Percentiles rank a stretch among this genome's conserved stretches.
phyloP scores from a whole-genome alignment of 2,113 vertebrate genomes.

The Cynoglossus semilaevis region DNA sequence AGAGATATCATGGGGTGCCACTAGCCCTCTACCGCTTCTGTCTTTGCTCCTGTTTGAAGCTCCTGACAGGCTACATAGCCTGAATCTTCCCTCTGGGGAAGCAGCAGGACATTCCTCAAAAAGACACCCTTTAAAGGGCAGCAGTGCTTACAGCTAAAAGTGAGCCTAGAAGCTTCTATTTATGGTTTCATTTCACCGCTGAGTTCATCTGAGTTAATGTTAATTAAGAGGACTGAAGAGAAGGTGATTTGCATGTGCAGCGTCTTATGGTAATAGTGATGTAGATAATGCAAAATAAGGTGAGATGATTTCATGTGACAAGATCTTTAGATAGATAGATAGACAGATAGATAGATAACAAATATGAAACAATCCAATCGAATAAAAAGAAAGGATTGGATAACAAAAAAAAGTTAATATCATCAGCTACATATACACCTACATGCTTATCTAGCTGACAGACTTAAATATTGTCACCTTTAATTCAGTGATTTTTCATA shows the following conservation, averaged over 20 bases:
- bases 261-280: background rate
- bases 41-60: constrained; percentile 63
- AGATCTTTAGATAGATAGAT: too few relatives aligned
- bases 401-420: background rate
- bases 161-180: constrained; percentile 32
- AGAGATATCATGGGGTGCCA: constrained; percentile 54
- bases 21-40: constrained; percentile 30
- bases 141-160: constrained; percentile 31
- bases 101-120: constrained; percentile 58
- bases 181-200: constrained; percentile 34
- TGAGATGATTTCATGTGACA: background rate
- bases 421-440: background rate
- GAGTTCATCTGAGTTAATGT: constrained; percentile 32
- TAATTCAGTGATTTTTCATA: too few relatives aligned
- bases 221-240: constrained; percentile 26
- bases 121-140: constrained; percentile 51
- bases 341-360: too few relatives aligned
- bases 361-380: too few relatives aligned
- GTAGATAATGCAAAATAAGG: background rate
- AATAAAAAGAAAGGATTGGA: background rate
- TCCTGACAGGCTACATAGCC: constrained; percentile 53
- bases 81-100: constrained; percentile 59
- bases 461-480: too few relatives aligned
- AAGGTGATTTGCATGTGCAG: constrained; percentile 10
- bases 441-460: background rate